A percentile compares a stretch with the other conserved stretches of the same genome.
phyloP scores from a whole-genome alignment of 2,888 invertebrate genomes.

The Synergus laeviventris region DNA sequence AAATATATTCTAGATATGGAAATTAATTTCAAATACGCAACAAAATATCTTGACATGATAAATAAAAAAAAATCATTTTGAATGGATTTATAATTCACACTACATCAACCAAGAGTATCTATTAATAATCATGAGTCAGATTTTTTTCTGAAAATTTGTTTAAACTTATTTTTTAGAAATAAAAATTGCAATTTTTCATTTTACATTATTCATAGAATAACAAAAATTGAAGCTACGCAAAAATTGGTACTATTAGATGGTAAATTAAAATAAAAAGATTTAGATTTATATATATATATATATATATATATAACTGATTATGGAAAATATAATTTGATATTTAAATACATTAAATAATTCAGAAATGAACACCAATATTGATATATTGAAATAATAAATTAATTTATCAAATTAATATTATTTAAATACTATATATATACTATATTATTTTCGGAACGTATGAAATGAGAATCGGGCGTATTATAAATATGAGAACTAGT shows the following conservation, averaged over 20 bases:
- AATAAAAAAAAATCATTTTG: neutral
- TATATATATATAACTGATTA: too few species aligned
- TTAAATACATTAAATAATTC: too few species aligned
- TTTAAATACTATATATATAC: too few species aligned
- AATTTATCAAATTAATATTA: neutral
- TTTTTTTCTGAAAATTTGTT: neutral
- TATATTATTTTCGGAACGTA: neutral
- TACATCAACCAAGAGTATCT: neutral
- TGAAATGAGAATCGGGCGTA: neutral
- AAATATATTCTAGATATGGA: too few species aligned
- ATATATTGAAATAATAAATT: too few species aligned
- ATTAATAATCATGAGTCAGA: slow-evolving; percentile 5
- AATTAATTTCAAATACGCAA: neutral
- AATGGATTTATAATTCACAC: neutral
- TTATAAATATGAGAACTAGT: neutral
- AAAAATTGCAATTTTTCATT: neutral
- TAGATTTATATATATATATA: too few species aligned
- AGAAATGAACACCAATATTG: too few species aligned
- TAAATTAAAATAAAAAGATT: too few species aligned
- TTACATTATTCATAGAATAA: neutral
- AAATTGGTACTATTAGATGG: too few species aligned
- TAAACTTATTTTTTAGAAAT: neutral
- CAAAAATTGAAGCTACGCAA: too few species aligned
- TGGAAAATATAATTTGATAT: too few species aligned
- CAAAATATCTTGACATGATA: neutral